Conservation (phyloP, 2,113 vertebrate genomes). For the Tetrax tetrax region DNA sequence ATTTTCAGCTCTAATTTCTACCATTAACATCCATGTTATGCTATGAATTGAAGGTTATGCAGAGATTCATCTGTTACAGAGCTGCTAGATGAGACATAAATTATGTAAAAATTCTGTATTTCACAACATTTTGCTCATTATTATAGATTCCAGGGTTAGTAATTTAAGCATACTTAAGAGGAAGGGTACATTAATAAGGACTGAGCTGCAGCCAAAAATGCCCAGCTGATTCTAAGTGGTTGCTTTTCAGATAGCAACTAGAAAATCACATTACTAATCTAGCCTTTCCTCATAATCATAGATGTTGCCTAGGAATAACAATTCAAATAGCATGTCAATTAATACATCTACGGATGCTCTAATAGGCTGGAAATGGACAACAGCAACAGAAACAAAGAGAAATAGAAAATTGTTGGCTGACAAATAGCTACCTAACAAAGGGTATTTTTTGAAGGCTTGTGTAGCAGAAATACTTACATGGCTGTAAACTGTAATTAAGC, state of each 20-base stretch:
- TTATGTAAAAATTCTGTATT: not conserved
- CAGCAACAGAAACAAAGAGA: not conserved
- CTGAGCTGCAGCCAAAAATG: not conserved
- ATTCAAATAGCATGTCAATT: not conserved
- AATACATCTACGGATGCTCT: not conserved
- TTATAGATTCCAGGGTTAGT: not conserved
- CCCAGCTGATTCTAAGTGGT: not conserved
- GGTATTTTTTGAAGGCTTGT: not conserved
- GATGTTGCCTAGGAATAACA: not conserved
- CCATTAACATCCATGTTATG: not conserved
- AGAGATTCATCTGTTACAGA: not conserved
- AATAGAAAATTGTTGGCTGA: not conserved
- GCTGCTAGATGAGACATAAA: not conserved
- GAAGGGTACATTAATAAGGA: not conserved
- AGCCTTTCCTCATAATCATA: not conserved
- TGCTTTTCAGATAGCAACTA: not conserved
- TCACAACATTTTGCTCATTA: not conserved
- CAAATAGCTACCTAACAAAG: not conserved
- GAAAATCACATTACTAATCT: not conserved
- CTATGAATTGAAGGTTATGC: not conserved
- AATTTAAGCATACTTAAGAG: not conserved
- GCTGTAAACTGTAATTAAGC: not conserved
- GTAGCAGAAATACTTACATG: not conserved
- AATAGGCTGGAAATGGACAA: not conserved
- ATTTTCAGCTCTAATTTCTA: constrained; percentile 23